phyloP scores from a whole-genome alignment of 1,140 invertebrate genomes.

The Tetramorium alpestre region DNA sequence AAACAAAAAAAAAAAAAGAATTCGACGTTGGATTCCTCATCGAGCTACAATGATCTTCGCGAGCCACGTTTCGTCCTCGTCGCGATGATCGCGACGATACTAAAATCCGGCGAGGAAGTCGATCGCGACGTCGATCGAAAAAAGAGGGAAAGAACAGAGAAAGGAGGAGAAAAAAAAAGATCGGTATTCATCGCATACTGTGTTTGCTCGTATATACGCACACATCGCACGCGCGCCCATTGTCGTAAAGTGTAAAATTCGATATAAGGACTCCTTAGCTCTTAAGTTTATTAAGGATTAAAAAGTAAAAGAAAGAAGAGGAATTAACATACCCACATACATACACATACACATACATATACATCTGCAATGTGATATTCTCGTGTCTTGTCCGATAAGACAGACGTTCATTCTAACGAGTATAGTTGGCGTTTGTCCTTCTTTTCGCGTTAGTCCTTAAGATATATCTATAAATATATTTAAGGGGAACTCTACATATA shows the following conservation, averaged over 20 bases:
- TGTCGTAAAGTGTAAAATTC: conserved; percentile 26
- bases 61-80: background rate
- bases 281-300: conserved; percentile 25
- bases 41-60: conserved; percentile 1
- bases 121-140: conserved; percentile 6
- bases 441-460: conserved; percentile 75
- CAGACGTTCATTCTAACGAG: conserved; percentile 83
- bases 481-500: conserved; percentile 57
- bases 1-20: background rate
- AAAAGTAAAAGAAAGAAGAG: conserved; percentile 42
- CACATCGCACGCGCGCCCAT: conserved; percentile 50
- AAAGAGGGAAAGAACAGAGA: background rate
- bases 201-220: conserved; percentile 44
- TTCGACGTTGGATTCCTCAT: background rate
- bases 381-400: conserved; percentile 85
- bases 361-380: conserved; percentile 85
- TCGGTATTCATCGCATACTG: background rate
- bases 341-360: conserved; percentile 55
- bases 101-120: background rate
- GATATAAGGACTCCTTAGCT: conserved; percentile 48
- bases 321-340: conserved; percentile 39
- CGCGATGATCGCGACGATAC: background rate
- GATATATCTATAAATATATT: conserved; percentile 61
- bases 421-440: conserved; percentile 80
- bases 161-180: background rate